Percentiles rank a stretch among this genome's conserved stretches.
These are phyloP conservation scores for Eupithecia inturbata DNA, from an alignment of 2,888 invertebrate genomes.

Conservation along the genomic window DNA sequence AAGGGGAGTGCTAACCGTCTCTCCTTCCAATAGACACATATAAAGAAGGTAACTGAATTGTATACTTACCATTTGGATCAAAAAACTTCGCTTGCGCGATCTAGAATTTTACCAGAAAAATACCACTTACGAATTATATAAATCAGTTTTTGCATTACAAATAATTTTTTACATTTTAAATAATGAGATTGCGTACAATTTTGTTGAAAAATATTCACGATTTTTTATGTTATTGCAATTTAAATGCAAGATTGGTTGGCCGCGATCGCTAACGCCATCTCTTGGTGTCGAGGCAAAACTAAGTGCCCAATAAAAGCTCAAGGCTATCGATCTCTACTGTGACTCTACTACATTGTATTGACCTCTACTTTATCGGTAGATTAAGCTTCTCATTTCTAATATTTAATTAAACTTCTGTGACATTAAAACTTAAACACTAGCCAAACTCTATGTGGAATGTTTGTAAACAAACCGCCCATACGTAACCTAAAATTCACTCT, in stretches of 20 bases:
- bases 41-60: accelerated
- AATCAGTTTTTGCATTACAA: constrained; percentile 23
- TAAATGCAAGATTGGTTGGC: not conserved
- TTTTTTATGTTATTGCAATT: constrained; percentile 10
- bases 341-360: no score
- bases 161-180: not conserved
- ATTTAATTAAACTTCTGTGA: no score
- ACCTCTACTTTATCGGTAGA: not conserved
- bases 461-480: no score
- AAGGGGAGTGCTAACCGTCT: constrained; percentile 98
- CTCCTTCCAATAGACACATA: constrained; percentile 98
- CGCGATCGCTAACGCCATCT: constrained; percentile 20
- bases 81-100: constrained; percentile 52
- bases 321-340: not conserved
- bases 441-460: no score
- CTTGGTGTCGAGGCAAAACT: not conserved
- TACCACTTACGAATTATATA: not conserved
- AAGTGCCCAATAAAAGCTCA: not conserved
- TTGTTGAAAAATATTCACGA: not conserved
- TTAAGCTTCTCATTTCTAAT: no score
- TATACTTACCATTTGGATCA: constrained; percentile 36
- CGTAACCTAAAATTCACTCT: no score
- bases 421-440: no score
- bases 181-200: not conserved
- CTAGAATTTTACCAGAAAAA: constrained; percentile 34